Percentiles rank a stretch among this genome's conserved stretches.
phyloP scores from a whole-genome alignment of 1,140 invertebrate genomes.

The Pogonus chalceus region DNA sequence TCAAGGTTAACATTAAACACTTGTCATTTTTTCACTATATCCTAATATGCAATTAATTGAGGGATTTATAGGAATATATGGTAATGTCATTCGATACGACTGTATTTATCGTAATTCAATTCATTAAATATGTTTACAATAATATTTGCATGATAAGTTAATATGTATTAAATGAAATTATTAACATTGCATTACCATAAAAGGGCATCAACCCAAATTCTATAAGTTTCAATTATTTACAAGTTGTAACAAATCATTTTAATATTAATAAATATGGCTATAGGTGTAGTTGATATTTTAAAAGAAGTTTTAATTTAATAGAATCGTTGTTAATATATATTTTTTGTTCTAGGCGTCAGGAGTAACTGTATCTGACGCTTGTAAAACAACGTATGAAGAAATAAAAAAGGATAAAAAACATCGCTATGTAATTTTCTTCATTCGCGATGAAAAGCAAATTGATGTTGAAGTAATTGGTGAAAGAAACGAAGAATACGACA shows the following conservation, averaged over 20 bases:
- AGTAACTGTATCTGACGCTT: conserved; percentile 87
- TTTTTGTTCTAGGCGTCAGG: conserved; percentile 72
- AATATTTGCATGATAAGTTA: too few relatives aligned
- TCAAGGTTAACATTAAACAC: conserved; percentile 1
- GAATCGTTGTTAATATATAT: conserved; percentile 13
- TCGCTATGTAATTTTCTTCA: conserved; percentile 91
- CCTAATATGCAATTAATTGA: not conserved
- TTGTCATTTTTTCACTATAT: not conserved
- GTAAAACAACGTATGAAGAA: conserved; percentile 91
- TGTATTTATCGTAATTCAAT: not conserved
- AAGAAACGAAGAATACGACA: conserved; percentile 78
- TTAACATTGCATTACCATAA: conserved; percentile 1
- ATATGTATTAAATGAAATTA: too few relatives aligned
- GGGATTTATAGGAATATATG: not conserved
- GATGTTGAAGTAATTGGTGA: conserved; percentile 81
- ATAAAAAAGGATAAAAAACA: conserved; percentile 96
- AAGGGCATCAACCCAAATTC: not conserved
- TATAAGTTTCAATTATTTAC: not conserved
- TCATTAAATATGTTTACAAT: not conserved
- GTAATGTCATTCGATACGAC: not conserved
- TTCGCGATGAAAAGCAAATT: conserved; percentile 89
- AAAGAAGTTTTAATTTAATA: not conserved
- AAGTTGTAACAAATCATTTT: not conserved
- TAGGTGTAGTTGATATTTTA: not conserved
- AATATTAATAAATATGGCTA: too few relatives aligned